phyloP scores from a whole-genome alignment of 2,888 invertebrate genomes.

The Petrolisthes manimaculis region DNA sequence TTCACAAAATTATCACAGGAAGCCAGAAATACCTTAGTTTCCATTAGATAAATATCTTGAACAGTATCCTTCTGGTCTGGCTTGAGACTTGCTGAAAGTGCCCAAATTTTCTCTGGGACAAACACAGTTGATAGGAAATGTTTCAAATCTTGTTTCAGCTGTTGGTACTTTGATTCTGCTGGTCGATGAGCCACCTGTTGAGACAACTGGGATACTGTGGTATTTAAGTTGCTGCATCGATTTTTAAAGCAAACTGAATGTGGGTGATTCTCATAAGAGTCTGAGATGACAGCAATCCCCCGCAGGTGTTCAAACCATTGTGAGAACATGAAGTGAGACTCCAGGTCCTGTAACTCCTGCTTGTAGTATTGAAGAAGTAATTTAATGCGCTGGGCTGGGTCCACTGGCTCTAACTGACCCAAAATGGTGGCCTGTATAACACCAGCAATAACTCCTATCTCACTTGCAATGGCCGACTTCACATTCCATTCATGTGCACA shows the following conservation, averaged over 20 bases:
- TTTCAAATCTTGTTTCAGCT: conserved; percentile 69
- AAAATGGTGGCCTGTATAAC: conserved; percentile 66
- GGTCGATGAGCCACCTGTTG: conserved; percentile 67
- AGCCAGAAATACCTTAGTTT: conserved; percentile 68
- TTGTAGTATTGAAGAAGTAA: conserved; percentile 79
- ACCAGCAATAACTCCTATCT: conserved; percentile 63
- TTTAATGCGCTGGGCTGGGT: conserved; percentile 84
- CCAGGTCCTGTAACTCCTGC: conserved; percentile 75
- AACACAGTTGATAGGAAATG: conserved; percentile 65
- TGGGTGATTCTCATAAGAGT: conserved; percentile 36
- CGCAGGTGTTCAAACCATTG: conserved; percentile 52
- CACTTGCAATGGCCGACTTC: conserved; percentile 51
- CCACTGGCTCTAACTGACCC: conserved; percentile 77
- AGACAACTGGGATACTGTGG: conserved; percentile 51
- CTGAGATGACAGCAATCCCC: conserved; percentile 18
- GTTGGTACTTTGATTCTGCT: conserved; percentile 67
- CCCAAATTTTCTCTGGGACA: conserved; percentile 52
- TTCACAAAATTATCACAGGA: conserved; percentile 74
- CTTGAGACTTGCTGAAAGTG: conserved; percentile 43
- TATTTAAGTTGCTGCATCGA: conserved; percentile 20
- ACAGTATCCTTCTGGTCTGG: not conserved
- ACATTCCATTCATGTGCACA: conserved; percentile 20
- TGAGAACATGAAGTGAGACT: conserved; percentile 33
- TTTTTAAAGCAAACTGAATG: conserved; percentile 35
- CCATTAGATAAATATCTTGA: conserved; percentile 17